Conservation (phyloP, 1,140 invertebrate genomes). For the Ceratosolen fusciceps region DNA sequence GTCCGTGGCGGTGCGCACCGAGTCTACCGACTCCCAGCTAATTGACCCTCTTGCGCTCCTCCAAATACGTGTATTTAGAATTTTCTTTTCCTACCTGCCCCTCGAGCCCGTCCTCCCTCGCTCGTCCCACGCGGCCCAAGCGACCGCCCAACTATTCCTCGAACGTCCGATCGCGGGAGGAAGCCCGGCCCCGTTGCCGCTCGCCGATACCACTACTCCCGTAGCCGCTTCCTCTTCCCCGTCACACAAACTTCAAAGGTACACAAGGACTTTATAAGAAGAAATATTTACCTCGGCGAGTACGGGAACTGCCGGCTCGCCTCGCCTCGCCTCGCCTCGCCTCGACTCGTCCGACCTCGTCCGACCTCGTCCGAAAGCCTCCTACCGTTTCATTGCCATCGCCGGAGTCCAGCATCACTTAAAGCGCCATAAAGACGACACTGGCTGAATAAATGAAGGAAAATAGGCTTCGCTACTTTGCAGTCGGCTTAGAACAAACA, state of each 20-base stretch:
- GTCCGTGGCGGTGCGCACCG: neutral
- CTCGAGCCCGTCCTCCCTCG: neutral
- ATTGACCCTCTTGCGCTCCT: neutral
- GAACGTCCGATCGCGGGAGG: neutral
- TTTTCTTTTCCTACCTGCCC: neutral
- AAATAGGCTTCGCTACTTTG: too few species aligned
- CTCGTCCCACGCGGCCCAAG: neutral
- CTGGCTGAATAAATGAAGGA: too few species aligned
- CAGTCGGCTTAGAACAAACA: too few species aligned
- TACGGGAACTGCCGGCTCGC: too few species aligned
- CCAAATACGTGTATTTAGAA: constrained; percentile 25
- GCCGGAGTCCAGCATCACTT: too few species aligned
- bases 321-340: too few species aligned
- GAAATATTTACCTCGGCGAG: constrained; percentile 30
- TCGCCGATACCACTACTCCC: neutral
- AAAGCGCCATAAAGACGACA: too few species aligned
- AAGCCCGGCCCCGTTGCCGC: neutral
- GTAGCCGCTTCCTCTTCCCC: neutral
- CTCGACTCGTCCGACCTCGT: too few species aligned
- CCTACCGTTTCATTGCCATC: neutral
- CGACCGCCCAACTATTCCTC: neutral
- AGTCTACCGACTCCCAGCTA: neutral
- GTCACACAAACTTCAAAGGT: neutral
- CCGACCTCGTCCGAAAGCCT: neutral
- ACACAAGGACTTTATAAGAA: constrained; percentile 31